phyloP scores from a whole-genome alignment of 1,140 invertebrate species.

The Caenorhabditis inopinata region DNA sequence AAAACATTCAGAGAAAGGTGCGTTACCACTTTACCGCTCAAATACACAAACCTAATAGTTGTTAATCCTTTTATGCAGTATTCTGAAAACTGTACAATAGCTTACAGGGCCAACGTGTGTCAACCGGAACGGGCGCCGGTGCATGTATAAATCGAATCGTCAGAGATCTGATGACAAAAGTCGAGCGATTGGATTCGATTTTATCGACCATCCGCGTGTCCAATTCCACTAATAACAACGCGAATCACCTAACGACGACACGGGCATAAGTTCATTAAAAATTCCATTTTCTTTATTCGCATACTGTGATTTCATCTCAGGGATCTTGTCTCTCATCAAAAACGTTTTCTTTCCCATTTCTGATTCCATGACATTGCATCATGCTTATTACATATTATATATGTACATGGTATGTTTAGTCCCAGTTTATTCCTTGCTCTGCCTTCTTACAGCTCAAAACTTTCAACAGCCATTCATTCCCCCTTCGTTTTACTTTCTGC shows the following conservation, averaged over 20 bases:
- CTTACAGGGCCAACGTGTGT: neutral
- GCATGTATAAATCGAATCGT: neutral
- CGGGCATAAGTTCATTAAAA: slow-evolving; percentile 1
- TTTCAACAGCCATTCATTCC: neutral
- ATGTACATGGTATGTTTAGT: neutral
- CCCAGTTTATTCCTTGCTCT: neutral
- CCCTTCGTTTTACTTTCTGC: no score
- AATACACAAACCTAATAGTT: neutral
- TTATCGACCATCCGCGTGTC: neutral
- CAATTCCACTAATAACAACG: neutral
- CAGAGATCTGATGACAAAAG: slow-evolving; percentile 15
- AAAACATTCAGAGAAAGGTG: neutral
- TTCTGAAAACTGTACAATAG: neutral
- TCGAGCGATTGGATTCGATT: slow-evolving; percentile 1
- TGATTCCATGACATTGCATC: neutral
- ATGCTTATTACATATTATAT: neutral
- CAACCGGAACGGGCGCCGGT: neutral
- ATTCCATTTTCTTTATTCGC: neutral
- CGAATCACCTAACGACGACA: neutral
- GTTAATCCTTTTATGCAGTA: neutral
- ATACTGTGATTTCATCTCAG: neutral
- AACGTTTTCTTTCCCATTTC: neutral
- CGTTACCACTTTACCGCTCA: no score
- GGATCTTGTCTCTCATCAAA: neutral
- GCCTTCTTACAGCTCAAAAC: neutral